These are phyloP conservation scores for Pristionchus pacificus DNA, from an alignment of 1,140 invertebrate genomes.

Conservation along the genomic window DNA sequence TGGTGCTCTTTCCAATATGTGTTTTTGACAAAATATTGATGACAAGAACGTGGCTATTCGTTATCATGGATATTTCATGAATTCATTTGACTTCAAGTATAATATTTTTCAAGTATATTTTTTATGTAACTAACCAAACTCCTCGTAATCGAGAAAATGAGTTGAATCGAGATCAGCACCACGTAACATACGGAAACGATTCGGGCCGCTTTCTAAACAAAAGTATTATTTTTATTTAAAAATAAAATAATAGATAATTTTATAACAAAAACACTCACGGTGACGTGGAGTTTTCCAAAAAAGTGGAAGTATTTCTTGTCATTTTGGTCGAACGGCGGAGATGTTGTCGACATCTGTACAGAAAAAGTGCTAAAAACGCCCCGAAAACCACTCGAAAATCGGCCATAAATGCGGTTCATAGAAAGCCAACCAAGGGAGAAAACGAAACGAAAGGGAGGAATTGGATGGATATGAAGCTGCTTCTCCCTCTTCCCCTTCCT, in stretches of 20 bases:
- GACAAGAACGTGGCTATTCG: slow-evolving; percentile 40
- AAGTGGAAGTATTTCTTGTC: slow-evolving; percentile 28
- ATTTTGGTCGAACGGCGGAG: slow-evolving; percentile 32
- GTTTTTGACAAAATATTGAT: slow-evolving; percentile 33
- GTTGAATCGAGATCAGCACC: slow-evolving; percentile 39
- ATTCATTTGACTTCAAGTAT: neutral
- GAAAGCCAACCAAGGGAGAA: too few relatives aligned
- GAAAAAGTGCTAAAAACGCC: too few relatives aligned
- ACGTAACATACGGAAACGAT: slow-evolving; percentile 44
- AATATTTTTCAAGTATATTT: neutral
- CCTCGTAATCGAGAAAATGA: slow-evolving; percentile 47
- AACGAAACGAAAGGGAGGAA: too few relatives aligned
- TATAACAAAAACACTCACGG: slow-evolving; percentile 6
- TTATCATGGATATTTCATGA: neutral
- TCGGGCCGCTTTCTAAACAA: slow-evolving; percentile 42
- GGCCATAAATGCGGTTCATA: too few relatives aligned
- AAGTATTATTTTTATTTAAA: neutral
- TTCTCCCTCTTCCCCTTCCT: too few relatives aligned
- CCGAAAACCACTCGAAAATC: too few relatives aligned
- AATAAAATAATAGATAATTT: neutral
- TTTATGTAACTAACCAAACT: neutral
- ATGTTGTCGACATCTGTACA: too few relatives aligned
- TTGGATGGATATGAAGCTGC: too few relatives aligned
- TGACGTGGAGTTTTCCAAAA: slow-evolving; percentile 26
- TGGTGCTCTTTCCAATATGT: neutral